Percentiles rank a stretch among this genome's conserved stretches.
These are phyloP conservation scores for Ahaetulla prasina DNA, from an alignment of 2,113 vertebrate genomes.

Conservation along the genomic window DNA sequence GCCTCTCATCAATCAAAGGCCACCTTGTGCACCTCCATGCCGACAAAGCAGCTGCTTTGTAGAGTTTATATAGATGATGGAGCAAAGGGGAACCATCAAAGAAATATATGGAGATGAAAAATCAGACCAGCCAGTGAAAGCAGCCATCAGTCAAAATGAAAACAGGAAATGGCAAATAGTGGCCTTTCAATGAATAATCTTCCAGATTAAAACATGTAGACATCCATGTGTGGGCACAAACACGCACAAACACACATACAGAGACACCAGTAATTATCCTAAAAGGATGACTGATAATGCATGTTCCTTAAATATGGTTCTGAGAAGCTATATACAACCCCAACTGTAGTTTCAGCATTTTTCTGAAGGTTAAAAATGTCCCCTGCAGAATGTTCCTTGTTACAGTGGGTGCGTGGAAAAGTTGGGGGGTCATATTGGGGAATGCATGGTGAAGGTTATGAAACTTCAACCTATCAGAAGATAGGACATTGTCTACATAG, in stretches of 20 bases:
- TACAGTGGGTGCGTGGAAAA: not conserved
- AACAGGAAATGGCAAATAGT: not conserved
- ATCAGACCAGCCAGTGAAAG: conserved; percentile 31
- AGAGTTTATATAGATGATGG: not conserved
- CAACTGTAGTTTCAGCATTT: not conserved
- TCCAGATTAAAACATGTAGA: conserved; percentile 10
- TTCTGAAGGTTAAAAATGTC: not conserved
- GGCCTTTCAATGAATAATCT: conserved; percentile 33
- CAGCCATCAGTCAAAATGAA: not conserved
- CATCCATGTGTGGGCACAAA: not conserved
- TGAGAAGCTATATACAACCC: not conserved
- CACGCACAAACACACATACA: not conserved
- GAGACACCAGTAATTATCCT: conserved; percentile 45
- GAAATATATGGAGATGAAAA: not conserved
- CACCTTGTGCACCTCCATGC: conserved; percentile 20
- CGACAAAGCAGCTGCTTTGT: not conserved
- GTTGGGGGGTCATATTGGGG: not conserved
- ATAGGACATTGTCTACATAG: too few species aligned
- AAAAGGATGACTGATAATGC: conserved; percentile 44
- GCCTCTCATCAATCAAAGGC: conserved; percentile 16
- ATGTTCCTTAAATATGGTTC: not conserved
- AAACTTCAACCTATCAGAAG: not conserved
- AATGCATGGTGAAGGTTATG: not conserved
- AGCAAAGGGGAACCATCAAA: not conserved
- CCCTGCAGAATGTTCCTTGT: not conserved